Evolutionary conservation across 2,797 vertebrate species (phyloP), one percentile per base, ranked within the genome.

Genomic region (Glyptemys insculpta): DNA sequence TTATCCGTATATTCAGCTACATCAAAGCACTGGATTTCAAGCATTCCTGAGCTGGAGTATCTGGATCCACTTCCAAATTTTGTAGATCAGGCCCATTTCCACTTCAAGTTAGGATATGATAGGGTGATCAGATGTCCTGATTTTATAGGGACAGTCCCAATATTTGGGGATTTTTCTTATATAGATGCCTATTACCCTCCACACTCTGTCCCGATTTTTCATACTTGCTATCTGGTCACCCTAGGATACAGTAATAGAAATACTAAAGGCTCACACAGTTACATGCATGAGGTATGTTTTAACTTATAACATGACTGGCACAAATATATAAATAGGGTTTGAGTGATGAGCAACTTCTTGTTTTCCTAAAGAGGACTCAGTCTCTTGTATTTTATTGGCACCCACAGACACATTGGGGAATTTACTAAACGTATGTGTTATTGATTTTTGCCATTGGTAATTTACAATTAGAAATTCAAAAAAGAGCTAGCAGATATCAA

Each of bases 391-490:
- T 91, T 95, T 96, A 91, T 86, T 6, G 95, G 94, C 95, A 96
- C 44, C 87, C 0, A 0, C 83, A 94, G 93, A 44, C 21, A 92
- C 44, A 4, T 0, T 11, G 92, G 87, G 89, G 94, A 62, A 21
- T 25, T 83, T 62, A 44, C 57, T 31, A 49, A 49, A 78, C 29
- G 74, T 47, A 31, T 44, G 47, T 16, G 29, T 57, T 88, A 96
- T 78, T 92, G 93, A 94, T 88, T 94, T 87, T 90, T 11, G 52
- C 87, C 84, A 83, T 8, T 90, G 84, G 88, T 15, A 92, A 87
- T 91, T 96, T 94, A 57, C 83, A 95, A 90, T 86, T 92, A 91
- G 25, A 31, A 93, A 68, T 54, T 27, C 12, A 88, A 92, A 96
- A 96, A 88, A 53, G 90, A 89, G 84, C 79, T 82, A 89, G 81